phyloP scores from a whole-genome alignment of 2,797 vertebrate species.

The Sphenodon punctatus region DNA sequence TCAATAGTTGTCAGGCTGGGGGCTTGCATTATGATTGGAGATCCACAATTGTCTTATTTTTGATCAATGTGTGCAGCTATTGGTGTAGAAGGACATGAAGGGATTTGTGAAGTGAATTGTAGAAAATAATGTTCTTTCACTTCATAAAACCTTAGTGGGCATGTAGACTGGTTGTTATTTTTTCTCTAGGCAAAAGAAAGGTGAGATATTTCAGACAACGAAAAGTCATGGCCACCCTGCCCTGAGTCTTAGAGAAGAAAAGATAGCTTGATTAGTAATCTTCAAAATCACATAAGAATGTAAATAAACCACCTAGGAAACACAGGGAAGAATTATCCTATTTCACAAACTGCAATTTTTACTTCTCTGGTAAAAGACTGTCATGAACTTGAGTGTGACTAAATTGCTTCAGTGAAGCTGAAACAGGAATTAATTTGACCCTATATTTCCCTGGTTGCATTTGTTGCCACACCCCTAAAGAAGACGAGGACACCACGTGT shows the following conservation, averaged over 20 bases:
- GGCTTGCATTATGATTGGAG: no score
- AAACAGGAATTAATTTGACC: constrained; percentile 38
- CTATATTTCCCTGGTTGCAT: neutral
- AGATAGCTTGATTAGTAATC: neutral
- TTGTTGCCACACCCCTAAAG: no score
- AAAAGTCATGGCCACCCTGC: neutral
- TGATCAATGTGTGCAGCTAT: no score
- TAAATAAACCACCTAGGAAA: neutral
- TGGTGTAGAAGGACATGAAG: no score
- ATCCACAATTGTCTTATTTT: no score
- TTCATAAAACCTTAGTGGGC: neutral
- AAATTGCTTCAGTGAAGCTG: neutral
- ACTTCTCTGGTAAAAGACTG: neutral
- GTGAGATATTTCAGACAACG: neutral
- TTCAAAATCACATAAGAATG: neutral
- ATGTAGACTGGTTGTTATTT: neutral
- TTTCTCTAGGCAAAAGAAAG: no score
- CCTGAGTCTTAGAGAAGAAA: neutral
- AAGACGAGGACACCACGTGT: no score
- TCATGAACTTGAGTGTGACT: neutral
- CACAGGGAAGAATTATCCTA: neutral
- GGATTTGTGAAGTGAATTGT: neutral
- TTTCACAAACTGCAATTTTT: neutral
- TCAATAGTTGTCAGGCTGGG: no score
- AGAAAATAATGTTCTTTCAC: neutral